phyloP scores from a whole-genome alignment of 1,140 invertebrate genomes.

The Pseudomyrmex cubaensis region DNA sequence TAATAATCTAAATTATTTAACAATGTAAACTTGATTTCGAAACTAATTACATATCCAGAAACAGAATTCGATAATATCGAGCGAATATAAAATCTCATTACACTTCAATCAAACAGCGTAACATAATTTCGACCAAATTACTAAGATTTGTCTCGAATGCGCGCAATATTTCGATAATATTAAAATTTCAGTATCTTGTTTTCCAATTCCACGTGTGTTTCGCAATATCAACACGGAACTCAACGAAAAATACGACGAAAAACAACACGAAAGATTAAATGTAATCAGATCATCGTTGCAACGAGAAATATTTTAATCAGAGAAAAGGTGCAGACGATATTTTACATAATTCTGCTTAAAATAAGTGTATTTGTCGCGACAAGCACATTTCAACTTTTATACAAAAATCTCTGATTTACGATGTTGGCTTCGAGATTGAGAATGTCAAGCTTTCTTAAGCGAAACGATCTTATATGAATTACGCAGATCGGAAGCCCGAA shows the following conservation, averaged over 20 bases:
- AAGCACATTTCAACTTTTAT: no score
- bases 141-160: not conserved
- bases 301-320: not conserved
- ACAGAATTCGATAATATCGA: not conserved
- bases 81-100: not conserved
- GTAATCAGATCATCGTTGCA: not conserved
- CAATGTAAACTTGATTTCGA: not conserved
- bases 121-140: not conserved
- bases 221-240: not conserved
- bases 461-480: slow-evolving; percentile 1
- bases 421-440: not conserved
- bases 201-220: not conserved
- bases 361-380: no score
- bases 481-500: not conserved
- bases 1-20: not conserved
- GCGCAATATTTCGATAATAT: no score
- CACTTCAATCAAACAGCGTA: not conserved
- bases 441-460: not conserved
- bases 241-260: not conserved
- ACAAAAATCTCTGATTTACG: no score
- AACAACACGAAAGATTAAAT: not conserved
- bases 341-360: no score
- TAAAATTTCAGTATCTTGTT: not conserved
- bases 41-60: not conserved
- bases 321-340: no score